These are phyloP conservation scores for Entomyzon cyanotis DNA, from an alignment of 2,113 vertebrate genomes.

Conservation along the genomic window DNA sequence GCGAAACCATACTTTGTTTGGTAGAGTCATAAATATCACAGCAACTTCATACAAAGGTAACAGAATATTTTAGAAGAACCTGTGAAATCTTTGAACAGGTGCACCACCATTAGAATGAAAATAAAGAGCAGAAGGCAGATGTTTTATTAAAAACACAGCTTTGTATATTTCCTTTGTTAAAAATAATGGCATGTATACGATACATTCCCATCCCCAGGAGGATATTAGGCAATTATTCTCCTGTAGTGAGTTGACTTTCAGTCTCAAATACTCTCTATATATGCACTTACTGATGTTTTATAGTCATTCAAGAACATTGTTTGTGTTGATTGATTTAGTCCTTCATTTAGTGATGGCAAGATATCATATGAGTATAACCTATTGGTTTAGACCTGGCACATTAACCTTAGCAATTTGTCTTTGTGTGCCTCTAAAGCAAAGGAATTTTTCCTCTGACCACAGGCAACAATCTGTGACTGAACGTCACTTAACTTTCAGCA, in stretches of 20 bases:
- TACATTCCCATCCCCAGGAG: neutral
- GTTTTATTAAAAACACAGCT: neutral
- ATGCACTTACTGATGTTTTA: neutral
- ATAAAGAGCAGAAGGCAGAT: neutral
- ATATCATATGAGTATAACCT: neutral
- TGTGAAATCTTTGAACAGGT: neutral
- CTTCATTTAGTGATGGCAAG: neutral
- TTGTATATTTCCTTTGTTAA: neutral
- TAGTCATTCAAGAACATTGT: neutral
- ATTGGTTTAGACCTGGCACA: neutral
- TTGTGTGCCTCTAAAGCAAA: neutral
- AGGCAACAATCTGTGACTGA: neutral
- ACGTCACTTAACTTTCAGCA: neutral
- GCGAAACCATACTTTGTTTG: neutral
- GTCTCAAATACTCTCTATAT: neutral
- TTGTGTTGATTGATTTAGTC: neutral
- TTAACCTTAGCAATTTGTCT: neutral
- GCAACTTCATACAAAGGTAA: neutral
- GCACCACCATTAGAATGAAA: neutral
- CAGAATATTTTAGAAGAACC: neutral
- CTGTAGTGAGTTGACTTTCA: neutral
- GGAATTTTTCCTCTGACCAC: neutral
- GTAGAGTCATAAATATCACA: neutral
- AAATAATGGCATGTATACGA: neutral
- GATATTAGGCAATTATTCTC: neutral